Conservation (phyloP, 2,797 vertebrate species). For the Schizopygopsis pylzovi region DNA sequence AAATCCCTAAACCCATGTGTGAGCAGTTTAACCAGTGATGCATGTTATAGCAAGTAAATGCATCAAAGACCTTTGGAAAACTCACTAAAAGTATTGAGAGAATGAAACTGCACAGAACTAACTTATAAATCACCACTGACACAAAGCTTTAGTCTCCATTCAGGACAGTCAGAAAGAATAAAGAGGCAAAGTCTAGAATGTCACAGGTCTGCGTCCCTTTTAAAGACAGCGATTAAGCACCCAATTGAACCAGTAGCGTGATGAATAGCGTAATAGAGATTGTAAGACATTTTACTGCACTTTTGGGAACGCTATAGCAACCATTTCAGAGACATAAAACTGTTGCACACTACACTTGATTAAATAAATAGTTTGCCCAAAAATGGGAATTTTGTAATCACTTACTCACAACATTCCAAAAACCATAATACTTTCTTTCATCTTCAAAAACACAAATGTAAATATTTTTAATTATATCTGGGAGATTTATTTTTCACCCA, state of each 20-base stretch:
- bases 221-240: background rate
- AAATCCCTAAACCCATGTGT: background rate
- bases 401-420: background rate
- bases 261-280: background rate
- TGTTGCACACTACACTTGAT: background rate
- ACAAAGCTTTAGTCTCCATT: background rate
- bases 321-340: background rate
- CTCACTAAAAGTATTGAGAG: background rate
- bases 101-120: background rate
- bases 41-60: background rate
- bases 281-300: background rate
- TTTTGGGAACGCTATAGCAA: background rate
- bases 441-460: background rate
- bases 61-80: background rate
- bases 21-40: background rate
- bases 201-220: background rate
- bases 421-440: background rate
- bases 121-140: background rate
- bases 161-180: background rate
- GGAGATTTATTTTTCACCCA: background rate
- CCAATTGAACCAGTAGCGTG: background rate
- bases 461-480: background rate
- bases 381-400: background rate
- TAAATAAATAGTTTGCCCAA: background rate
- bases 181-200: background rate